Evolutionary conservation across 2,113 vertebrate genomes (phyloP), one percentile per base, ranked within the genome.

Genomic region (Pollimyrus isidori): DNA sequence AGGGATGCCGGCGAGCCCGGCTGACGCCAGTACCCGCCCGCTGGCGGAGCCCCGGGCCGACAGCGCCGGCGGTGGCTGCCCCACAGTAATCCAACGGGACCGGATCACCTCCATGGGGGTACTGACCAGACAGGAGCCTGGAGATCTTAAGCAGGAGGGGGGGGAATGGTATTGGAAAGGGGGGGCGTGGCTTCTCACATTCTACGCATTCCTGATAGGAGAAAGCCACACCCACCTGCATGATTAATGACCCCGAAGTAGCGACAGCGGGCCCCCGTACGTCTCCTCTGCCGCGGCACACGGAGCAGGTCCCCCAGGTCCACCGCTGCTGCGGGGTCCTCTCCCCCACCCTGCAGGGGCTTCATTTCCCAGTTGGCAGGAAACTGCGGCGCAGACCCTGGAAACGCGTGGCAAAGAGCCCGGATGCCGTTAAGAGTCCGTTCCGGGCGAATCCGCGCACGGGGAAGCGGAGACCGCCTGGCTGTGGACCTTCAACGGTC

Each of bases 1-100:
- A 92, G 90, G 89, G 35, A 92, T 92, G 92, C 87, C 91, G 90
- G 88, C 91, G 89, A 93, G 91, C 89, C 92, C 89, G 80, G 91
- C 92, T 92, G 93, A 95, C 90, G 92, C 92, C 92, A 90, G 91
- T 90, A 92, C 87, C 90, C 92, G 42, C 50, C 91, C 92, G 93
- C 92, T 92, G 89, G 92, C 92, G 88, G 92, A 90, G 91, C 73
- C 58, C 50, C 21, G 7, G 90, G 50, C 13, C 26, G 3, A 26
- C 4, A 23, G 62, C 82, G 30, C 83, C 11, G n/a, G n/a, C 42
- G 4, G 50, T 21, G 23, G 35, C 49, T 21, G 21, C 5, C 7
- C 11, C 48, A 76, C 26, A 26, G 26, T 9, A 48, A 45, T 84
- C 46, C 62, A 9, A 4, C 15, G 23, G 17, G 88, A 52, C 45